A percentile compares a stretch with the other conserved stretches of the same genome.
phyloP scores from a whole-genome alignment of 2,113 vertebrate genomes.

The Motacilla alba region DNA sequence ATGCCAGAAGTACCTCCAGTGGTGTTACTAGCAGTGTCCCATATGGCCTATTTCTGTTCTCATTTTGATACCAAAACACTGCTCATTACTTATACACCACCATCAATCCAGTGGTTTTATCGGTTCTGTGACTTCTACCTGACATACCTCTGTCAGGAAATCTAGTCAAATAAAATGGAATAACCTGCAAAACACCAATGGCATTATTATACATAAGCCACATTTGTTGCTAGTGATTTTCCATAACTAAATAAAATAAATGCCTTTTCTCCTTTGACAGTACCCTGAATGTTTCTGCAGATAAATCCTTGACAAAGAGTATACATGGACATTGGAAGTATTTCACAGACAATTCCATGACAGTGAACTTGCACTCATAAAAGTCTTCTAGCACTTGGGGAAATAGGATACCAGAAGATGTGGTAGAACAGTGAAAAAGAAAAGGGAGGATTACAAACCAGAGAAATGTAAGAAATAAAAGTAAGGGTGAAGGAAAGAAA shows the following conservation, averaged over 20 bases:
- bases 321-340: not conserved
- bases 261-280: not conserved
- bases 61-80: not conserved
- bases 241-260: not conserved
- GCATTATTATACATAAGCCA: not conserved
- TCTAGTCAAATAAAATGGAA: slow-evolving; percentile 3
- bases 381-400: not conserved
- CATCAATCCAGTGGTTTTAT: not conserved
- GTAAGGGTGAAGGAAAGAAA: not conserved
- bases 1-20: slow-evolving; percentile 56
- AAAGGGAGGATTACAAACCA: not conserved
- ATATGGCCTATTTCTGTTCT: slow-evolving; percentile 61
- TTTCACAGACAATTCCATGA: not conserved
- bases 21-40: slow-evolving; percentile 62
- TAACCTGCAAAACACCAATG: not conserved
- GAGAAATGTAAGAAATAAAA: not conserved
- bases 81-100: not conserved
- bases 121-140: not conserved
- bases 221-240: not conserved
- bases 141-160: not conserved
- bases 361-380: not conserved
- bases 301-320: not conserved
- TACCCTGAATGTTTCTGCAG: not conserved
- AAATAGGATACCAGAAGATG: not conserved
- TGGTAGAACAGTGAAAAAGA: not conserved